Evolutionary conservation across 1,140 invertebrate genomes (phyloP).

Genomic region (Lucilia cuprina): DNA sequence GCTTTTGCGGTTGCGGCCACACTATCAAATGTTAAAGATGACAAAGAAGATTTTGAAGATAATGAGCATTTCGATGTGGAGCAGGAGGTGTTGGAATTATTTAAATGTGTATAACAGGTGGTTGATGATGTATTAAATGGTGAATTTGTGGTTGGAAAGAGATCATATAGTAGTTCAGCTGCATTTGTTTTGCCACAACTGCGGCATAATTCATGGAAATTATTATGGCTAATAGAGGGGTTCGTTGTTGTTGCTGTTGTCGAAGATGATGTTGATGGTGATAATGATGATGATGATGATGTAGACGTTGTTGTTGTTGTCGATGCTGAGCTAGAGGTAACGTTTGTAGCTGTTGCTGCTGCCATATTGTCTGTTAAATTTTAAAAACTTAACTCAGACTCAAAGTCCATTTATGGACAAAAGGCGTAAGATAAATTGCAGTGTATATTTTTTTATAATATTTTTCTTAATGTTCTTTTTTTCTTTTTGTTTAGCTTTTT

Average conservation of each 20-base stretch:
- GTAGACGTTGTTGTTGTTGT: neutral
- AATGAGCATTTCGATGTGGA: conserved; percentile 27
- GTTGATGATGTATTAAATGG: conserved; percentile 31
- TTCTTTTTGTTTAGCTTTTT: neutral
- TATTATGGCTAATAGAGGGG: neutral
- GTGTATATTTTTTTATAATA: neutral
- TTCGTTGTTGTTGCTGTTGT: neutral
- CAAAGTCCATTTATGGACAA: neutral
- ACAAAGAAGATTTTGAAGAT: neutral
- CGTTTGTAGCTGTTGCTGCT: conserved; percentile 9
- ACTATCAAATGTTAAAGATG: conserved; percentile 19
- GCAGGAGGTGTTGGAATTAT: neutral
- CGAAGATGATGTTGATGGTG: neutral
- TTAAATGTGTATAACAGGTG: conserved; percentile 23
- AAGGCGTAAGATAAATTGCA: neutral
- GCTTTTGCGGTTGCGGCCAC: conserved; percentile 22
- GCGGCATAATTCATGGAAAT: conserved; percentile 37
- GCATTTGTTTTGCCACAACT: conserved; percentile 38
- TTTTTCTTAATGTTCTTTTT: neutral
- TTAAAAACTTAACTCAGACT: too few relatives aligned
- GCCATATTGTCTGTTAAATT: neutral
- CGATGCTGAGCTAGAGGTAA: neutral
- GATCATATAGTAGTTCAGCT: conserved; percentile 38
- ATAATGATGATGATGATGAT: neutral
- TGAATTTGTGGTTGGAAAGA: conserved; percentile 34